These are phyloP conservation scores for Antheraea yamamai DNA, from an alignment of 2,888 invertebrate species.

Conservation along the genomic window DNA sequence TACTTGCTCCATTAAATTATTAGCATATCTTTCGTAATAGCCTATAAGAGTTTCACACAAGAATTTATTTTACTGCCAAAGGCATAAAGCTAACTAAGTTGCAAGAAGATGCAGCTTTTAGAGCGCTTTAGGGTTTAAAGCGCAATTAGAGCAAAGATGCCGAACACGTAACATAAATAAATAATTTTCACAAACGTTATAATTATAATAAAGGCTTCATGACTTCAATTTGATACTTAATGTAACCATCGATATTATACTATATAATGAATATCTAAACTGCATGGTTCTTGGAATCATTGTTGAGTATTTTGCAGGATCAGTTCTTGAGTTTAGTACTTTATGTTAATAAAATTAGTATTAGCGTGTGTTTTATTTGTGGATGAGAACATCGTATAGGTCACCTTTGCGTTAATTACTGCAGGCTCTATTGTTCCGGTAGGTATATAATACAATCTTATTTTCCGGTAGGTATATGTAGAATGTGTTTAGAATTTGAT, in stretches of 20 bases:
- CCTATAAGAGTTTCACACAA: constrained; percentile 18
- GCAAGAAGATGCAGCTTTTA: constrained; percentile 54
- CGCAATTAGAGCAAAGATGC: constrained; percentile 66
- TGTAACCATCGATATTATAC: constrained; percentile 27
- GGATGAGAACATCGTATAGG: too few relatives aligned
- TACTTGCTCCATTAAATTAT: neutral
- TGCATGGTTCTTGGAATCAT: neutral
- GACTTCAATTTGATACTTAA: constrained; percentile 61
- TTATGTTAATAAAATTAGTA: neutral
- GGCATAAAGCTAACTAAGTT: constrained; percentile 57
- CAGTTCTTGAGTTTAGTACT: neutral
- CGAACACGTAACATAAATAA: constrained; percentile 56
- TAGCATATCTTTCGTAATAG: constrained; percentile 6
- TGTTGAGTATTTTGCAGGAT: neutral
- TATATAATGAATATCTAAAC: neutral
- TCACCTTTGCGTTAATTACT: neutral
- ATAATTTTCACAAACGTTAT: constrained; percentile 46
- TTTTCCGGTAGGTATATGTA: neutral
- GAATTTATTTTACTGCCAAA: constrained; percentile 44
- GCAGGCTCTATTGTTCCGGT: neutral
- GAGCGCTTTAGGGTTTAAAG: constrained; percentile 54
- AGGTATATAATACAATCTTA: neutral
- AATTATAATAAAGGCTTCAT: constrained; percentile 57
- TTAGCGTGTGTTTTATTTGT: neutral
- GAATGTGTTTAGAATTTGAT: neutral